Evolutionary conservation across 2,888 invertebrate species (phyloP), one percentile per base, ranked within the genome.

Genomic region (Himalopsyche tibetana): DNA sequence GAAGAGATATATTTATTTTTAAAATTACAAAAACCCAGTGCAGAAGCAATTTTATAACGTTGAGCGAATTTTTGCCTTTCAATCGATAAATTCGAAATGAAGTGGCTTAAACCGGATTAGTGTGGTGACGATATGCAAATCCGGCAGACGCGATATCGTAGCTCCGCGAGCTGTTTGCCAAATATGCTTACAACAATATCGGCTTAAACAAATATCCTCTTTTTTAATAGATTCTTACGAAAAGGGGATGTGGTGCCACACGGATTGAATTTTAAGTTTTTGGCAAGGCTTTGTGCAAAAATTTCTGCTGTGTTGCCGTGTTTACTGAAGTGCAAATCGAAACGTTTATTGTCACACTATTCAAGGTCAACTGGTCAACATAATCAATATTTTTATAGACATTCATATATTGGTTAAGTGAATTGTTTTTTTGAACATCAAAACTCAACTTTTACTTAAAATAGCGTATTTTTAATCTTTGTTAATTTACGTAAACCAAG

Each of bases 1-100:
- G 51, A 51, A n/a, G 63, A 63, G 19, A 63, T 63, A 63, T 63
- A 63, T 63, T 63, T 63, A 63, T 63, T 63, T 63, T 63, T 63
- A 19, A 63, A 63, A 63, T 63, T 63, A 63, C 63, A 63, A 63
- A 63, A 63, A 19, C 28, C 63, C 15, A 28, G 2, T 63, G 19
- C 63, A 63, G 63, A 19, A n/a, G 63, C 6, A 19, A 63, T 63
- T 63, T 63, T 63, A 63, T 63, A 19, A 63, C 63, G 63, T 19
- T 63, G 1, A 11, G 19, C 63, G 63, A 28, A 63, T 63, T 63
- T 63, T 63, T 15, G 63, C 63, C 63, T 63, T 63, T 19, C 63
- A 19, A 63, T 63, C 63, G 63, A 63, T 63, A 63, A n/a, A 63
- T 63, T 63, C 63, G 28, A 63, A 63, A 63, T 63, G 63, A 63